Percentiles rank a stretch among this genome's conserved stretches.
Evolutionary conservation across 2,797 vertebrate species (phyloP).

Genomic region (Pangasius mekongensis): DNA sequence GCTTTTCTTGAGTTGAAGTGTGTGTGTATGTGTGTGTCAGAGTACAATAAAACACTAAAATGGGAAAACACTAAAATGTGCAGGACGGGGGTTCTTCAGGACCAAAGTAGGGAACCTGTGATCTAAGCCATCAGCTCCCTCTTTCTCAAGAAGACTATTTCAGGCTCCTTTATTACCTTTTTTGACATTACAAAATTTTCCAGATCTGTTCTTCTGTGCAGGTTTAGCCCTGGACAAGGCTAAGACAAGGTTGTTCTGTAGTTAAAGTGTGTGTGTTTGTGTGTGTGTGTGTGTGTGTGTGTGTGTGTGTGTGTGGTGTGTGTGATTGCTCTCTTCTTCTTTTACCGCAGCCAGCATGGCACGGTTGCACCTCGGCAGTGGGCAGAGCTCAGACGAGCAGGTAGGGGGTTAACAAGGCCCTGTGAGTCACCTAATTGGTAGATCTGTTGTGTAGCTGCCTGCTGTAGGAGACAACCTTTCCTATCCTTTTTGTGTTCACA

Average conservation of each 20-base stretch:
- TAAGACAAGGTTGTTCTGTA: neutral
- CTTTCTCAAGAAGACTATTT: constrained; percentile 3
- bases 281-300: constrained; percentile 5
- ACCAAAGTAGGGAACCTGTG: neutral
- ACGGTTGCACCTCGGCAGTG: constrained; percentile 46
- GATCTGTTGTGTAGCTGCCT: constrained; percentile 52
- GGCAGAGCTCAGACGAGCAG: constrained; percentile 26
- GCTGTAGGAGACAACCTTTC: constrained; percentile 28
- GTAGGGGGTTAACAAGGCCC: constrained; percentile 52
- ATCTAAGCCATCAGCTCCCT: too few species aligned
- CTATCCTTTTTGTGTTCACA: constrained; percentile 41
- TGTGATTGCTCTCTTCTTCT: constrained; percentile 19
- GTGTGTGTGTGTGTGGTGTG: neutral
- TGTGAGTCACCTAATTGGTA: constrained; percentile 59
- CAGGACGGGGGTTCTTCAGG: neutral
- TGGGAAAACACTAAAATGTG: neutral
- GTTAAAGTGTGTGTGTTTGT: constrained; percentile 18
- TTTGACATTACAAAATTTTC: neutral
- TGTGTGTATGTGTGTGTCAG: neutral
- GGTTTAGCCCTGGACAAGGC: neutral
- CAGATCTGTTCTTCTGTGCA: neutral
- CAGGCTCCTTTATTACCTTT: neutral
- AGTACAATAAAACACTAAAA: neutral
- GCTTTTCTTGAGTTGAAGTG: neutral
- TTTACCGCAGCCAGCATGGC: constrained; percentile 13